Conservation (phyloP, 1,140 invertebrate genomes). For the Bombus superbus region DNA sequence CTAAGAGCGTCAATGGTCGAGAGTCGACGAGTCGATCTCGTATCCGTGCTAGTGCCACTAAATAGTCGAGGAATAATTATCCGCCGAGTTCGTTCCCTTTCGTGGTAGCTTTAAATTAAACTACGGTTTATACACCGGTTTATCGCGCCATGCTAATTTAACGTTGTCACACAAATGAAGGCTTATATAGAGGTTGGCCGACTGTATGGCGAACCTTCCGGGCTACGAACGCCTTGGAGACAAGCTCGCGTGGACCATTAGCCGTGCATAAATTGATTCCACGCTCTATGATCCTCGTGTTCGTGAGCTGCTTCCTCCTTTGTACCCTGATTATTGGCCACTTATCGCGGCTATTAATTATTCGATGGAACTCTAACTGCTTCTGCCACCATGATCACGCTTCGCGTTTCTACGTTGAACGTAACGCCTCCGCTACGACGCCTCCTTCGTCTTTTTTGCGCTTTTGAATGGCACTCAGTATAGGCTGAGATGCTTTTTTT, state of each 20-base stretch:
- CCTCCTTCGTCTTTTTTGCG: background rate
- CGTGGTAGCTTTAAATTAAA: conserved; percentile 40
- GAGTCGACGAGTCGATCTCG: conserved; percentile 38
- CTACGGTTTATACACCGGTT: conserved; percentile 35
- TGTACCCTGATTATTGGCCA: conserved; percentile 36
- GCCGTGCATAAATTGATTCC: conserved; percentile 53
- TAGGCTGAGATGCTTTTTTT: background rate
- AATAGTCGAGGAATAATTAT: conserved; percentile 39
- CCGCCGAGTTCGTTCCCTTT: background rate
- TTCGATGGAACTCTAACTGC: conserved; percentile 19
- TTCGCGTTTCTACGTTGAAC: background rate
- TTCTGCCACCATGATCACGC: background rate
- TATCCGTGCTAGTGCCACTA: conserved; percentile 11
- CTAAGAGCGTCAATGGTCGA: conserved; percentile 17
- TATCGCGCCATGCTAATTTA: conserved; percentile 49
- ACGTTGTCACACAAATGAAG: conserved; percentile 51
- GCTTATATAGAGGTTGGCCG: conserved; percentile 19
- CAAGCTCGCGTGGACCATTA: conserved; percentile 46
- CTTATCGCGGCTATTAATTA: conserved; percentile 48
- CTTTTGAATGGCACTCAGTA: background rate
- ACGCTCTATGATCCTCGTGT: conserved; percentile 42
- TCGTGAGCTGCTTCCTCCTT: conserved; percentile 34
- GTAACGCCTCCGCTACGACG: background rate
- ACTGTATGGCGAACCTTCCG: conserved; percentile 11
- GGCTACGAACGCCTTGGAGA: conserved; percentile 34